Percentiles rank a stretch among this genome's conserved stretches.
Conservation (phyloP, 1,140 invertebrate genomes). For the Brachionus sp. region DNA sequence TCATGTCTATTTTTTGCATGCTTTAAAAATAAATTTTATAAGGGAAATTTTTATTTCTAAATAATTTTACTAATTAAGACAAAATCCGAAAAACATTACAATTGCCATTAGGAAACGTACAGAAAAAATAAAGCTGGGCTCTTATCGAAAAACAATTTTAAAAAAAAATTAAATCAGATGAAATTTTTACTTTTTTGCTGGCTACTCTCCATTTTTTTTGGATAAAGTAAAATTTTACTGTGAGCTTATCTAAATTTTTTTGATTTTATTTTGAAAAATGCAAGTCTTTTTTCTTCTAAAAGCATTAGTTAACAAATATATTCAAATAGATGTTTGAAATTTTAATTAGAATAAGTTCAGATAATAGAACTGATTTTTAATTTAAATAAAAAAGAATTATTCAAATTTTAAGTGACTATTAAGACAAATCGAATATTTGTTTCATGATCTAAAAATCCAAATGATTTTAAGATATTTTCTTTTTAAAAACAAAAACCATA, state of each 20-base stretch:
- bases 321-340: neutral
- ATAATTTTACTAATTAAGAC: conserved; percentile 6
- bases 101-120: neutral
- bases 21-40: neutral
- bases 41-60: neutral
- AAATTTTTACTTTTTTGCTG: neutral
- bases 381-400: conserved; percentile 7
- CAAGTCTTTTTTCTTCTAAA: neutral
- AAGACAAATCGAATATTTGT: neutral
- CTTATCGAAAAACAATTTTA: neutral
- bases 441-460: neutral
- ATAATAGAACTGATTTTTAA: neutral
- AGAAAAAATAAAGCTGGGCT: conserved; percentile 4
- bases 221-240: neutral
- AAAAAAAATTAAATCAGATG: neutral
- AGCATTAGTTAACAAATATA: neutral
- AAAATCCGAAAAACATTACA: conserved; percentile 17
- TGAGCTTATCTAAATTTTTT: neutral
- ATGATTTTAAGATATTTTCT: neutral
- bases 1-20: conserved; percentile 43
- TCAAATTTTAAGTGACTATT: neutral
- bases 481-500: too few relatives aligned
- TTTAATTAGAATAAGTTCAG: neutral
- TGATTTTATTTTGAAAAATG: neutral
- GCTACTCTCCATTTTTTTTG: neutral